A percentile compares a stretch with the other conserved stretches of the same genome.
These are phyloP conservation scores for Pachypeltis micranthus DNA, from an alignment of 1,140 invertebrate species.

Conservation along the genomic window DNA sequence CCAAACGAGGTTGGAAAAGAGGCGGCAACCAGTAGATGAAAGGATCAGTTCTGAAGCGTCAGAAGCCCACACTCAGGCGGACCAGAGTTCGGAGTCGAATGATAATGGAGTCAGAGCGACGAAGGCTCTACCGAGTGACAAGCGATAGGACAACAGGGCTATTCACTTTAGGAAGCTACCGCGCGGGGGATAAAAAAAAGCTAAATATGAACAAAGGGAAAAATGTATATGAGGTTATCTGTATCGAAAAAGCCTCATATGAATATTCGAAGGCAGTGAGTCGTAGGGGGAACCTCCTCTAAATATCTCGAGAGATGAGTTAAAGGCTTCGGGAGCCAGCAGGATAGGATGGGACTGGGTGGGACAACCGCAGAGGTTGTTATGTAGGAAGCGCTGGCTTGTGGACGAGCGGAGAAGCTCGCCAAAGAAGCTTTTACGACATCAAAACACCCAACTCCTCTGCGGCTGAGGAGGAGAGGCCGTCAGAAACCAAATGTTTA, in stretches of 20 bases:
- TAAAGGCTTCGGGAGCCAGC: background rate
- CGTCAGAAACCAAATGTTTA: background rate
- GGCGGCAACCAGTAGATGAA: background rate
- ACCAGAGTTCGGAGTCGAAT: too few relatives aligned
- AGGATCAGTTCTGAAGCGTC: background rate
- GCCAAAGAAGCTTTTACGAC: background rate
- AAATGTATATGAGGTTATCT: background rate
- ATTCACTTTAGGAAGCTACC: slow-evolving; percentile 5
- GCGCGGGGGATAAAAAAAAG: background rate
- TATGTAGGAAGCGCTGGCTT: background rate
- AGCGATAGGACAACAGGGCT: background rate
- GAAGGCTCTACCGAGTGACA: too few relatives aligned
- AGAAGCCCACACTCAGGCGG: background rate
- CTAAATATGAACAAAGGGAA: background rate
- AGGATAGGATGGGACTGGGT: too few relatives aligned
- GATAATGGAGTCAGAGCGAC: too few relatives aligned
- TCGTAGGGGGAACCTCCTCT: background rate
- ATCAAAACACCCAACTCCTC: background rate
- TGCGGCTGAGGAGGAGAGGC: background rate
- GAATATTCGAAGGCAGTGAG: background rate
- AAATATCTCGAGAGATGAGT: slow-evolving; percentile 1
- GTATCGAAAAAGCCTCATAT: background rate
- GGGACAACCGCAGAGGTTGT: background rate
- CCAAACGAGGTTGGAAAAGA: background rate
- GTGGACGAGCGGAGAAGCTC: background rate